A percentile compares a stretch with the other conserved stretches of the same genome.
Evolutionary conservation across 92 coral and sea anemone species (phyloP).

Genomic region (Umimayanthus kanabou): DNA sequence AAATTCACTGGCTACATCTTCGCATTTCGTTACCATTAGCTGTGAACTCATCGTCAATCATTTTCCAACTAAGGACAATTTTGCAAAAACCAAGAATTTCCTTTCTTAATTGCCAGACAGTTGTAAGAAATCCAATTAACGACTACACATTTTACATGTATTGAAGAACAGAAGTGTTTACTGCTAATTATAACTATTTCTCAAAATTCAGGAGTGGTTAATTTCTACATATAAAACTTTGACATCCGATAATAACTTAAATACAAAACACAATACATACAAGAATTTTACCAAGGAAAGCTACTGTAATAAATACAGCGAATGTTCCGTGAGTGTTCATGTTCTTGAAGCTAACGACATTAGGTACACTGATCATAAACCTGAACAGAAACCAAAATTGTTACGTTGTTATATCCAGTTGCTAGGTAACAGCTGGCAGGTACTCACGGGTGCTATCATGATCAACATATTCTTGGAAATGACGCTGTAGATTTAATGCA

Average conservation of each 20-base stretch:
- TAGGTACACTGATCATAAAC: not conserved
- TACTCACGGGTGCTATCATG: not conserved
- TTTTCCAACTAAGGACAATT: too few species aligned
- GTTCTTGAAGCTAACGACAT: too few species aligned
- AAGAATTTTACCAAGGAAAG: not conserved
- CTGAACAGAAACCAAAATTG: not conserved
- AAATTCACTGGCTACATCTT: too few species aligned
- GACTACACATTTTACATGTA: not conserved
- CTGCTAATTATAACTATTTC: not conserved
- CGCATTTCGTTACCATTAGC: too few species aligned
- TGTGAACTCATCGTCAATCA: too few species aligned
- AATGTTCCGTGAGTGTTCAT: not conserved
- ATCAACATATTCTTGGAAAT: not conserved
- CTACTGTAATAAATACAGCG: too few species aligned
- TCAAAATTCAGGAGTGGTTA: too few species aligned
- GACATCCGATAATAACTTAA: not conserved
- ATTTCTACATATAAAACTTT: too few species aligned
- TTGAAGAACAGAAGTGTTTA: not conserved
- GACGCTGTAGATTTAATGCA: not conserved
- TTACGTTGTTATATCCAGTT: not conserved
- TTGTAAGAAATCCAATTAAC: not conserved
- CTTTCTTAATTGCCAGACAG: not conserved
- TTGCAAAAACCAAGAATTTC: too few species aligned
- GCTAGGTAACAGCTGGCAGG: not conserved
- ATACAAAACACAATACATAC: not conserved